Percentiles rank a stretch among this genome's conserved stretches.
These are phyloP conservation scores for Bombus vancouverensis DNA, from an alignment of 1,140 invertebrate species.

Conservation along the genomic window DNA sequence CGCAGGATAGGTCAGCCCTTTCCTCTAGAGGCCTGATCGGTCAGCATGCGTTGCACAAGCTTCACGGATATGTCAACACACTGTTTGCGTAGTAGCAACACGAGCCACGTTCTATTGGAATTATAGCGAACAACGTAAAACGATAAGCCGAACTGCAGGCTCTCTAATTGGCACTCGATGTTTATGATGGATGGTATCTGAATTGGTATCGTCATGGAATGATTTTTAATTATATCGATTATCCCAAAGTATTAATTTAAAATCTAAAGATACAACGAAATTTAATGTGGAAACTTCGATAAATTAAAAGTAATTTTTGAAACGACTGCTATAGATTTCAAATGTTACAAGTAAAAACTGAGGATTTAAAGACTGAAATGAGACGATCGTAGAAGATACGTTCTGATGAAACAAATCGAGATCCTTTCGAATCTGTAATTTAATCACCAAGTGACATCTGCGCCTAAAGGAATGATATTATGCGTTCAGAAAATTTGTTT, in stretches of 20 bases:
- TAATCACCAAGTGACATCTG: background rate
- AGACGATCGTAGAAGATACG: background rate
- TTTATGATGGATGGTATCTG: background rate
- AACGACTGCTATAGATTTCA: background rate
- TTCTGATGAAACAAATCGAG: background rate
- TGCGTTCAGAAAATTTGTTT: background rate
- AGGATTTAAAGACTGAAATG: background rate
- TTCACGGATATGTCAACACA: constrained; percentile 46
- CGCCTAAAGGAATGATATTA: background rate
- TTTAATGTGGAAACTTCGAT: background rate
- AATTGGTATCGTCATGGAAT: background rate
- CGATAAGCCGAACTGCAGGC: constrained; percentile 18
- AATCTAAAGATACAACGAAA: background rate
- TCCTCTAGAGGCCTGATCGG: constrained; percentile 47
- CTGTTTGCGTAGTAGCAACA: constrained; percentile 39
- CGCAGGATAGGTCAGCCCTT: constrained; percentile 43
- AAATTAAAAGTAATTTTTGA: background rate
- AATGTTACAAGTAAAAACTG: background rate
- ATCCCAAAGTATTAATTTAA: background rate
- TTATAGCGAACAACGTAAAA: constrained; percentile 1
- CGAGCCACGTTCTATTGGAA: constrained; percentile 3
- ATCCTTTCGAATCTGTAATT: background rate
- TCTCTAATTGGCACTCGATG: constrained; percentile 6
- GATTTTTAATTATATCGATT: background rate
- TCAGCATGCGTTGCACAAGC: constrained; percentile 34